phyloP scores from a whole-genome alignment of 2,113 vertebrate genomes.

The Thryonomys swinderianus region DNA sequence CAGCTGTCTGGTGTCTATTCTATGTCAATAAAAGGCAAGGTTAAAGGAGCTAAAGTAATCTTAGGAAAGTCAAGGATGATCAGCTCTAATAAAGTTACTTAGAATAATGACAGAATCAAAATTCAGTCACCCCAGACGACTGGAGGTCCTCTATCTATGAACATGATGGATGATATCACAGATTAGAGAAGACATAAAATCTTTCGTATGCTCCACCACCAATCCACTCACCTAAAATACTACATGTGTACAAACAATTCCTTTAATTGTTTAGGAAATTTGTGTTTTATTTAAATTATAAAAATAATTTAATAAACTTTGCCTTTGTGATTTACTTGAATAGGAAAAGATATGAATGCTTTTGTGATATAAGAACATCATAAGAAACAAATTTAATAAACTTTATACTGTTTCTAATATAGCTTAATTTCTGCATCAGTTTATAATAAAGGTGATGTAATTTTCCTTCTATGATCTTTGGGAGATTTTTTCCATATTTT shows the following conservation, averaged over 20 bases:
- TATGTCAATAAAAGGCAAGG: conserved; percentile 27
- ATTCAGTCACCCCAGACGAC: background rate
- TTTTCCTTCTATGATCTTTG: background rate
- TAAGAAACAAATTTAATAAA: conserved; percentile 37
- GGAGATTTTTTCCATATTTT: background rate
- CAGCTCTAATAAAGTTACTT: conserved; percentile 65
- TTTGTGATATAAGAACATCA: background rate
- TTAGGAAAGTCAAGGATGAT: conserved; percentile 41
- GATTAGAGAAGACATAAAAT: conserved; percentile 30
- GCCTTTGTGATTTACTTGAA: background rate
- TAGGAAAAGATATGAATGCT: background rate
- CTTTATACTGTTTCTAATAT: background rate
- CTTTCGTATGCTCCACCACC: background rate
- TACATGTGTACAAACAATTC: background rate
- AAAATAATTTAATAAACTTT: conserved; percentile 14
- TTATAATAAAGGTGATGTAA: conserved; percentile 26
- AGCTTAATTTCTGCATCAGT: background rate
- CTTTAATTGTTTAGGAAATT: conserved; percentile 22
- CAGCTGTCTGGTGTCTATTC: background rate
- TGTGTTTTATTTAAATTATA: conserved; percentile 12
- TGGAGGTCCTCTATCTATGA: background rate
- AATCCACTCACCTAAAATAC: background rate
- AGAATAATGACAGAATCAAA: conserved; percentile 31
- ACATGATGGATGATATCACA: conserved; percentile 39
- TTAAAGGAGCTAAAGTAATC: conserved; percentile 52